A percentile compares a stretch with the other conserved stretches of the same genome.
Evolutionary conservation across 2,797 vertebrate species (phyloP).

Genomic region (Austrolebias charrua): DNA sequence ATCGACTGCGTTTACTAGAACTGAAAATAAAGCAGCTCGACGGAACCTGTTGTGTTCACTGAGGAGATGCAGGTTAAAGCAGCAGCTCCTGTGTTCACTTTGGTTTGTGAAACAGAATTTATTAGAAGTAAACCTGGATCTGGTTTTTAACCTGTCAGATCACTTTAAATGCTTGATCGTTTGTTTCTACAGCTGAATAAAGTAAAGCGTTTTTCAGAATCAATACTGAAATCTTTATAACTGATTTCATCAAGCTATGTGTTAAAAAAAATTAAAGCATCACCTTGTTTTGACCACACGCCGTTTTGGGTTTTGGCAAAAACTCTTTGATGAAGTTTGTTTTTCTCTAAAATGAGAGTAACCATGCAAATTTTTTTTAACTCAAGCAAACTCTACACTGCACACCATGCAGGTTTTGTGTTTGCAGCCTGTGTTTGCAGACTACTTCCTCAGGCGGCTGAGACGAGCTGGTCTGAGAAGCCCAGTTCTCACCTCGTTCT

Average conservation of each 20-base stretch:
- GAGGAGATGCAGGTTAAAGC: slow-evolving; percentile 13
- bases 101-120: slow-evolving; percentile 16
- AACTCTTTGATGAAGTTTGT: too few species aligned
- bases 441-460: too few species aligned
- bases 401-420: too few species aligned
- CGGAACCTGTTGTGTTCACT: slow-evolving; percentile 27
- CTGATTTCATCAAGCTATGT: neutral
- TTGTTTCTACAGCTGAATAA: neutral
- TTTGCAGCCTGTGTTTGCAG: too few species aligned
- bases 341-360: too few species aligned
- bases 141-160: slow-evolving; percentile 28
- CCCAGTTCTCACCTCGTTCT: too few species aligned
- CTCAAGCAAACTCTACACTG: too few species aligned
- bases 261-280: neutral
- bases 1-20: neutral
- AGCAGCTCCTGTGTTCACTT: slow-evolving; percentile 8
- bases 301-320: too few species aligned
- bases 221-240: neutral
- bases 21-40: neutral
- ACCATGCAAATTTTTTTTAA: too few species aligned
- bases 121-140: slow-evolving; percentile 8
- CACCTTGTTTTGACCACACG: neutral
- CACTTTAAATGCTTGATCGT: slow-evolving; percentile 1
- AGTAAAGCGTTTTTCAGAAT: neutral
- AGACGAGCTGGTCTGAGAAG: too few species aligned